Base-by-base conservation (phyloP, 2,797 vertebrate species). In the Remorina albescens region DNA sequence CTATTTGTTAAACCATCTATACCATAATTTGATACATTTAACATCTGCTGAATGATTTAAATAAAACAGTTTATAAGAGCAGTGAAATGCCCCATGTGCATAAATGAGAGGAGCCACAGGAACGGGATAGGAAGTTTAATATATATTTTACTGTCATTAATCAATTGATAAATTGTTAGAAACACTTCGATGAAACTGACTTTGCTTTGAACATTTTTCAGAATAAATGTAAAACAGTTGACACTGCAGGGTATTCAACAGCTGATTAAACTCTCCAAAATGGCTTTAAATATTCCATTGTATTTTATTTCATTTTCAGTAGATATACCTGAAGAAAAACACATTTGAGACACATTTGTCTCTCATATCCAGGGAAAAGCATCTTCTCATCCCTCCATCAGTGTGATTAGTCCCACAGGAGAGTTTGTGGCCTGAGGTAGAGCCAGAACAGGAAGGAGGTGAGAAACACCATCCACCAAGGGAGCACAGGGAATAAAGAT, bases 351-450 rank as follows among this genome's bases (percentile, higher is more conserved):
- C n/a, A n/a, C n/a, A n/a, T n/a, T 87, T 76, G 16, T 78, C 54
- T 82, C 73, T 21, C 58, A 49, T 82, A 88, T 86, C 81, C 55
- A 57, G 74, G 53, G 89, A 80, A 15, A 0, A 62, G 59, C 30
- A 23, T 79, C 63, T 62, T 63, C 56, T 69, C 78, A 67, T 51
- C 81, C 19, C 64, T 72, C 30, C 42, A 1, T 66, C 57, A 30
- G 49, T 0, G 71, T 84, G 76, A 86, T 87, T 82, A 83, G 78
- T 84, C 88, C 81, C 75, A 57, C 41, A 49, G 68, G 85, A 81
- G 81, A 32, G 8, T 28, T 12, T 32, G 64, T 75, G 71, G 71
- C 83, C 85, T 53, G 16, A 81, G 82, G 90, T 69, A 8, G 65
- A 71, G 71, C 55, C 36, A 5, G 19, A 56, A 82, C 67, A 58